A percentile compares a stretch with the other conserved stretches of the same genome.
Evolutionary conservation across 2,113 vertebrate species (phyloP).

Genomic region (Poeciliopsis occidentalis): DNA sequence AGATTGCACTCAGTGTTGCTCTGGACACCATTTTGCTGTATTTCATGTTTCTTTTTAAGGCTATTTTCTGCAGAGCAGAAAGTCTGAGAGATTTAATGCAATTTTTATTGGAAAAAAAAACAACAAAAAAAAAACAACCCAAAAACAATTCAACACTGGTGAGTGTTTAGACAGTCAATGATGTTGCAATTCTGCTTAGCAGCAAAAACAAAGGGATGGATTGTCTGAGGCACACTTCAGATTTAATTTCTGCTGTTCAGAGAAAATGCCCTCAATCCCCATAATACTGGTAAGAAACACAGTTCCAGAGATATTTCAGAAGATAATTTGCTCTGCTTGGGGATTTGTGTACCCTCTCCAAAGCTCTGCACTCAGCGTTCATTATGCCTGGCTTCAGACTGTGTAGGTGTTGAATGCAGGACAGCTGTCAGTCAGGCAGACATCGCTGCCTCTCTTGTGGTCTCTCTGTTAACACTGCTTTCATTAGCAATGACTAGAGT

Average conservation of each 20-base stretch:
- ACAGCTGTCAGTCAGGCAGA: constrained; percentile 37
- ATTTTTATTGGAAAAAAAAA: background rate
- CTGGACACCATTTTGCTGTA: too few species aligned
- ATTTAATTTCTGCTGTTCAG: constrained; percentile 2
- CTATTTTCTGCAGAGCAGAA: background rate
- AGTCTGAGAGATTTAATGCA: background rate
- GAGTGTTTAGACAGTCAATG: background rate
- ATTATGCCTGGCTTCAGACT: constrained; percentile 7
- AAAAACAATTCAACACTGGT: background rate
- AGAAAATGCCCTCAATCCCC: constrained; percentile 12
- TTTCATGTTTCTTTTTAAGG: background rate
- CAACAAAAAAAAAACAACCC: background rate
- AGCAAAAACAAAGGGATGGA: background rate
- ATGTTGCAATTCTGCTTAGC: background rate
- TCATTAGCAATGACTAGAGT: constrained; percentile 16
- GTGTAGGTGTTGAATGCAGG: constrained; percentile 35
- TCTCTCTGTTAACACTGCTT: constrained; percentile 6
- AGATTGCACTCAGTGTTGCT: too few species aligned
- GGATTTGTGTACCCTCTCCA: constrained; percentile 24
- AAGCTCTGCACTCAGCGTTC: constrained; percentile 16
- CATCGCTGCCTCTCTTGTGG: constrained; percentile 6
- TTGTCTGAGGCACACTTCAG: background rate
- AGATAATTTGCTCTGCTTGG: constrained; percentile 28
- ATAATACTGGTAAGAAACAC: background rate
- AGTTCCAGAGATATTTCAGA: constrained; percentile 26